Base-by-base conservation (phyloP, 1,140 invertebrate species). In the Anastrepha obliqua region DNA sequence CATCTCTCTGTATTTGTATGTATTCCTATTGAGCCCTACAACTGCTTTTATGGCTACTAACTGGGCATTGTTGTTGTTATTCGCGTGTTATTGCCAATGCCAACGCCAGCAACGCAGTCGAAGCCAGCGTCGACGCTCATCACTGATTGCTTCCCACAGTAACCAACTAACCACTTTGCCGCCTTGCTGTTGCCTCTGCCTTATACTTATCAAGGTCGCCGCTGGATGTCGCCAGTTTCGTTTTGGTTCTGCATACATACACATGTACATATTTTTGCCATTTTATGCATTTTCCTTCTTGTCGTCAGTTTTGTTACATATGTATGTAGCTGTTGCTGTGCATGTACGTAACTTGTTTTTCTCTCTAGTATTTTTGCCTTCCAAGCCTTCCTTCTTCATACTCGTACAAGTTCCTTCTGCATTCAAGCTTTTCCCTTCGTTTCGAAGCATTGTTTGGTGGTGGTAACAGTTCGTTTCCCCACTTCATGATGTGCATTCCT, bases 201-300 rank as follows among this genome's bases (percentile, higher is more conserved):
- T 44, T 74, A 47, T 74, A 42, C 67, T 81, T 81, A 81, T 81
- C 74, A 81, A 81, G 74, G 74, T 81, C 74, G 47, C 74, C 74
- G 74, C 47, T 81, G 47, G 74, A 81, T 81, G 74, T 81, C 74
- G 74, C 74, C 74, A 55, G n/a, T 55, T 81, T 67, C 64, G n/a
- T 42, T 20, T 81, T 81, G 74, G 8, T 6, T 42, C 20, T 29
- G 64, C 64, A 67, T 67, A 55, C 47, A 55, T 42, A 58, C 20
- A 20, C 9, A 51, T 78, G 15, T 81, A 29, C n/a, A 74, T 47
- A 7, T 70, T 74, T 74, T 47, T 29, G 44, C 70, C 39, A 74
- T 47, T 47, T 47, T 51, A 47, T 74, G 70, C 44, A 39, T 47
- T 74, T 47, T 3, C 44, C 42, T 74, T 39, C 70, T 47, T 29